Evolutionary conservation across 1,140 invertebrate genomes (phyloP).

Genomic region (Himalopsyche phryganea): DNA sequence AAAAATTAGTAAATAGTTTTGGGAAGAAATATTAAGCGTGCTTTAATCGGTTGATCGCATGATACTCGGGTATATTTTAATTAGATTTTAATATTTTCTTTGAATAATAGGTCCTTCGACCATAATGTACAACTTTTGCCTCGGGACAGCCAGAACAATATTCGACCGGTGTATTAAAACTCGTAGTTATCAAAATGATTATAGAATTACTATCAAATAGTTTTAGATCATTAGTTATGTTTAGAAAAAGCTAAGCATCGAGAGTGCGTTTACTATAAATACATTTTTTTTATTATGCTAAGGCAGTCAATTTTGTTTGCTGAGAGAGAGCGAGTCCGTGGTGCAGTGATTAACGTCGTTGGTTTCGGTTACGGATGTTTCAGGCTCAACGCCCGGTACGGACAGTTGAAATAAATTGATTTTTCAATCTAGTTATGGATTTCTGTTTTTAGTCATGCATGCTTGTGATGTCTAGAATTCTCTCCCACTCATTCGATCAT

Average conservation of each 20-base stretch:
- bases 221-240: neutral
- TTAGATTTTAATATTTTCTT: slow-evolving; percentile 32
- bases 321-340: too few relatives aligned
- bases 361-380: too few relatives aligned
- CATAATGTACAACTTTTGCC: slow-evolving; percentile 15
- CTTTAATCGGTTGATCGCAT: slow-evolving; percentile 28
- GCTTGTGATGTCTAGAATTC: too few relatives aligned
- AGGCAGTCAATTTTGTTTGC: neutral
- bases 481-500: too few relatives aligned
- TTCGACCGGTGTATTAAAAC: neutral
- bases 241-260: neutral
- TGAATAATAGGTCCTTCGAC: slow-evolving; percentile 24
- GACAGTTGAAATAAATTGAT: too few relatives aligned
- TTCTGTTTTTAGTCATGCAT: too few relatives aligned
- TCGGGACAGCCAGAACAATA: slow-evolving; percentile 14
- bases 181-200: slow-evolving; percentile 1
- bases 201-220: neutral
- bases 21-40: too few relatives aligned
- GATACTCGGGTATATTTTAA: slow-evolving; percentile 22
- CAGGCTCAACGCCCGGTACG: too few relatives aligned
- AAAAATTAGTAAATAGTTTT: too few relatives aligned
- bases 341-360: too few relatives aligned
- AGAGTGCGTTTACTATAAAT: neutral
- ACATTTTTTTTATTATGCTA: neutral
- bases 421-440: too few relatives aligned